Base-by-base conservation (phyloP, 2,797 vertebrate species). In the Menidia menidia region DNA sequence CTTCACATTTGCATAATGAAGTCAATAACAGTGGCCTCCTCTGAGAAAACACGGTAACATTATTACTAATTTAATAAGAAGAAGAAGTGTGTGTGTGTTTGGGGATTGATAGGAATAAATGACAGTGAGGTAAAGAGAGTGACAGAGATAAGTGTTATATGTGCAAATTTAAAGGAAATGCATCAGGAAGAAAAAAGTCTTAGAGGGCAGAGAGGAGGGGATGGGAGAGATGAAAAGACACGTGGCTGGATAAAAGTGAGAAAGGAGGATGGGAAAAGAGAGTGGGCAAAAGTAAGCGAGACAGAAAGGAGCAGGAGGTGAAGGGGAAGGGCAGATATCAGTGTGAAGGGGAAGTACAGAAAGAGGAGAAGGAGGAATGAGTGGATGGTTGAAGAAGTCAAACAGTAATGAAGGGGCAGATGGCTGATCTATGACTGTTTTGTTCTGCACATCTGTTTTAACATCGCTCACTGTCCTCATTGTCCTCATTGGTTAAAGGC, bases 61-160 rank as follows among this genome's bases (percentile, higher is more conserved):
- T 88, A 90, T 89, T 89, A 87, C 88, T 89, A 89, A 91, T 92
- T 90, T 88, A 91, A 87, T 90, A 87, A 85, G 74, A 84, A 82
- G 71, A 54, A n/a, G n/a, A n/a, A n/a, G n/a, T 25, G 53, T 43
- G 67, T 67, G 61, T 60, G 64, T 62, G 50, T 35, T 57, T 69
- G 64, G 1, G 41, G 16, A 42, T n/a, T 33, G 43, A 58, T 54
- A 30, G 39, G 57, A 54, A 71, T 50, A 76, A 78, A 75, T 64
- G 76, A 33, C 15, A 31, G 30, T 9, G 42, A 68, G 12, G 39
- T 41, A 15, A 30, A 41, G 18, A 60, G 5, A 0, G 10, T 7
- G 60, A 48, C 0, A 47, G 11, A 32, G 45, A 55, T 45, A 53
- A 60, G 60, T 15, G 54, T 6, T 51, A 18, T 42, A 65, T 55